These are phyloP conservation scores for Scortum barcoo DNA, from an alignment of 2,113 vertebrate species.

Conservation along the genomic window DNA sequence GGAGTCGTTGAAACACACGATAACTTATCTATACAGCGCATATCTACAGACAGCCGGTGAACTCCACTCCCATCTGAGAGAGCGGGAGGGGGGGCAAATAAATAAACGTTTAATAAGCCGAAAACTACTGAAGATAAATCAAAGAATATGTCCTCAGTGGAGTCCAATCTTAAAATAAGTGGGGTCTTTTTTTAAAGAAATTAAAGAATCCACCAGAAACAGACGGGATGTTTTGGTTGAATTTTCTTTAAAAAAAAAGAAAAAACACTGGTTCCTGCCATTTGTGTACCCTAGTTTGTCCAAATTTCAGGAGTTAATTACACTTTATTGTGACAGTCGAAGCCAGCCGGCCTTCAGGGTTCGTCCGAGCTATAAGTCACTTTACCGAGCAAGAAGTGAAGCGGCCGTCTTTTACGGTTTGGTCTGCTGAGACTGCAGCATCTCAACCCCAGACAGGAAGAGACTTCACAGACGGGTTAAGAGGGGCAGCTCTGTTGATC, in stretches of 20 bases:
- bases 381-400: background rate
- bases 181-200: background rate
- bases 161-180: background rate
- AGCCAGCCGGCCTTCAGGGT: background rate
- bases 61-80: background rate
- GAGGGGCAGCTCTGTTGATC: too few relatives aligned
- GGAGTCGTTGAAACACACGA: constrained; percentile 42
- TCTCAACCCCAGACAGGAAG: too few relatives aligned
- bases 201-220: background rate
- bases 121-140: background rate
- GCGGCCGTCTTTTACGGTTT: too few relatives aligned
- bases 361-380: background rate
- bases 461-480: too few relatives aligned
- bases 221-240: background rate
- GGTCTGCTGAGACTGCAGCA: too few relatives aligned
- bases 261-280: background rate
- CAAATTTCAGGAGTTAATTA: constrained; percentile 5
- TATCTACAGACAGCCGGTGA: background rate
- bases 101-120: background rate
- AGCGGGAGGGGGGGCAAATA: fast-evolving
- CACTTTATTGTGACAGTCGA: background rate
- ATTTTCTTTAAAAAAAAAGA: background rate
- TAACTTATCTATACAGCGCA: constrained; percentile 76
- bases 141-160: background rate
- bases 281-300: background rate